Evolutionary conservation across 2,113 vertebrate genomes (phyloP).

Genomic region (Indicator maculatus): DNA sequence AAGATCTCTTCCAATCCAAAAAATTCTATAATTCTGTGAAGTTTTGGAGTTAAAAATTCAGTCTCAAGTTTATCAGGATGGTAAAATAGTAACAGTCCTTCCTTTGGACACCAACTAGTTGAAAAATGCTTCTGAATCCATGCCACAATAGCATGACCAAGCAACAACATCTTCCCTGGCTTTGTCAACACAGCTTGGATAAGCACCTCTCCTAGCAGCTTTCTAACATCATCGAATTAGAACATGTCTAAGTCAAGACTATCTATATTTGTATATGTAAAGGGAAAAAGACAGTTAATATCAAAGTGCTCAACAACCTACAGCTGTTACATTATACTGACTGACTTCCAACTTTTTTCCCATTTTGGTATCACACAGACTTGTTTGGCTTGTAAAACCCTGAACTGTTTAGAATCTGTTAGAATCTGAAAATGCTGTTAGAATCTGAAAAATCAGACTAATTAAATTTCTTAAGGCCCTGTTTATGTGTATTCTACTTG

Average conservation of each 20-base stretch:
- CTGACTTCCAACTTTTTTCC: neutral
- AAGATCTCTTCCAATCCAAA: neutral
- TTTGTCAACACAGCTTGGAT: neutral
- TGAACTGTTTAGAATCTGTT: neutral
- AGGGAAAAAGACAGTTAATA: neutral
- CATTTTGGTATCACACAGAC: neutral
- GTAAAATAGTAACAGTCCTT: neutral
- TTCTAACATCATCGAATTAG: neutral
- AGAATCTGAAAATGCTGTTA: neutral
- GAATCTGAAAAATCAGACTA: neutral
- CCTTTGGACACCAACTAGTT: neutral
- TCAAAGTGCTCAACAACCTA: neutral
- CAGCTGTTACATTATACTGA: neutral
- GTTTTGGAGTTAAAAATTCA: neutral
- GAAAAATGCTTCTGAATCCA: neutral
- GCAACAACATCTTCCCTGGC: neutral
- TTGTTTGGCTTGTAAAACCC: neutral
- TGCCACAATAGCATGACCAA: neutral
- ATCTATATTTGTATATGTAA: neutral
- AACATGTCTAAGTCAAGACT: neutral
- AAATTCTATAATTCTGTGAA: neutral
- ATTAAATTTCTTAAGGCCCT: neutral
- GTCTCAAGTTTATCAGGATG: neutral
- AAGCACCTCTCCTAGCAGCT: neutral
- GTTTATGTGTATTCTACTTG: neutral